Evolutionary conservation across 2,797 vertebrate species (phyloP).

Genomic region (Florisuga fusca): DNA sequence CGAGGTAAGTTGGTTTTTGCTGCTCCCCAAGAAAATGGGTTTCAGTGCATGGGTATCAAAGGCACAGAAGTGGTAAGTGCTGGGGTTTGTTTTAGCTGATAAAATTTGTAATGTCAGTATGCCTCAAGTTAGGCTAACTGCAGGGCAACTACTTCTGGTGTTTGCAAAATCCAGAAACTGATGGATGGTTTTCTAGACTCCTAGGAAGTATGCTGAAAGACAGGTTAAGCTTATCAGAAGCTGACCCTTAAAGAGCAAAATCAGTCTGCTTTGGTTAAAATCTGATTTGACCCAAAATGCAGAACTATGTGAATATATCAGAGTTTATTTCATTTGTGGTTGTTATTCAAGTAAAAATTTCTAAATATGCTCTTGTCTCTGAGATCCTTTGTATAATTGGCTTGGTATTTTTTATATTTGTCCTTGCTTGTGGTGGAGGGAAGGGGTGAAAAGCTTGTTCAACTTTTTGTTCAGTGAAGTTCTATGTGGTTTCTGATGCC

Average conservation of each 20-base stretch:
- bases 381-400: background rate
- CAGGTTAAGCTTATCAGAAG: background rate
- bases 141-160: background rate
- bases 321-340: background rate
- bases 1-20: background rate
- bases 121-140: background rate
- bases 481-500: background rate
- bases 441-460: background rate
- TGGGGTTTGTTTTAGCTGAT: background rate
- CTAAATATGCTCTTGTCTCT: background rate
- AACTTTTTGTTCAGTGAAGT: no score
- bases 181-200: fast-evolving
- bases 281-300: background rate
- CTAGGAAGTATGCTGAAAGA: background rate
- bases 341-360: background rate
- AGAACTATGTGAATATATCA: background rate
- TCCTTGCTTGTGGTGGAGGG: background rate
- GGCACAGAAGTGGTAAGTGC: fast-evolving
- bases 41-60: background rate
- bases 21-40: fast-evolving
- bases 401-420: background rate
- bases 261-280: background rate
- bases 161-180: background rate
- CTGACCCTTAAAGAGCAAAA: background rate
- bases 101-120: background rate